These are phyloP conservation scores for Thalassarche chlororhynchos DNA, from an alignment of 2,113 vertebrate genomes.

Conservation along the genomic window DNA sequence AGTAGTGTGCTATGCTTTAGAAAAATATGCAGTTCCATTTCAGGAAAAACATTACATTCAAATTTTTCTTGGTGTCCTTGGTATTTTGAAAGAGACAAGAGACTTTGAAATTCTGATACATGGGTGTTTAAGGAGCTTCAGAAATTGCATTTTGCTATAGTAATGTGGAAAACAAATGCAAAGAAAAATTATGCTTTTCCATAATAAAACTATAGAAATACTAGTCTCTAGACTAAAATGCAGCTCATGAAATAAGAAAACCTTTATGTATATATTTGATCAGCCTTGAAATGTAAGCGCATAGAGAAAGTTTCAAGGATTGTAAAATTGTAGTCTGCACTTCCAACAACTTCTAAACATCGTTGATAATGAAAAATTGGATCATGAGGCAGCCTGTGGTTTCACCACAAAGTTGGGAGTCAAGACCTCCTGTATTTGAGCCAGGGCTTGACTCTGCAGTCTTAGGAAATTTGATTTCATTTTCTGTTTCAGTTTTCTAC, in stretches of 20 bases:
- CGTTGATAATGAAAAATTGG: background rate
- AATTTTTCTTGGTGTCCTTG: background rate
- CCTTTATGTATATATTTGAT: background rate
- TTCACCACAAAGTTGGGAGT: background rate
- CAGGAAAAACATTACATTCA: background rate
- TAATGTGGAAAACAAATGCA: background rate
- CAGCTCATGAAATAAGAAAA: background rate
- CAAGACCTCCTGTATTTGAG: background rate
- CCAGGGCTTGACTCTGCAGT: background rate
- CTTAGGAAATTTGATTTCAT: background rate
- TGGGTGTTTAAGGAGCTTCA: background rate
- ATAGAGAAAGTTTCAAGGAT: background rate
- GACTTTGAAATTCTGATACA: background rate
- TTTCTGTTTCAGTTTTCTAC: background rate
- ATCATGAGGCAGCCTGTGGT: background rate
- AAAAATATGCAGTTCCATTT: background rate
- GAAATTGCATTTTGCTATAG: background rate
- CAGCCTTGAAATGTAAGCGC: background rate
- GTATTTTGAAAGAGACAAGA: background rate
- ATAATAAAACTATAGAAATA: background rate
- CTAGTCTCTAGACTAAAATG: background rate
- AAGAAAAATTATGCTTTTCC: background rate
- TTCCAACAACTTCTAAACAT: background rate
- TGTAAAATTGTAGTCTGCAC: background rate
- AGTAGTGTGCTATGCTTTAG: background rate